A percentile compares a stretch with the other conserved stretches of the same genome.
Evolutionary conservation across 2,797 vertebrate species (phyloP).

Genomic region (Oreortyx pictus): DNA sequence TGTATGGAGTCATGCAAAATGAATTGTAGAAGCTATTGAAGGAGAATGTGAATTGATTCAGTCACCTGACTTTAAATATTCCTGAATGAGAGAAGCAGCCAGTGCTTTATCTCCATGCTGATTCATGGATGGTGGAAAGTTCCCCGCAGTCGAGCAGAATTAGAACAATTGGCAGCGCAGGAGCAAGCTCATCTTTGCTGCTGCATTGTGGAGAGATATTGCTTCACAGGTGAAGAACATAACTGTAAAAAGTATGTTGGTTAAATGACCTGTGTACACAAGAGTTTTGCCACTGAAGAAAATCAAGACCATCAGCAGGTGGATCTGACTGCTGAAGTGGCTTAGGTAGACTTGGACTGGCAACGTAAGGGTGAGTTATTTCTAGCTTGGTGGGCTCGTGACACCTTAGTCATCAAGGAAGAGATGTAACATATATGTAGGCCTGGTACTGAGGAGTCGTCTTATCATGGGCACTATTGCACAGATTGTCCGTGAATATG

Average conservation of each 20-base stretch:
- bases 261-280: not conserved
- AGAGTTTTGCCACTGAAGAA: not conserved
- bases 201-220: not conserved
- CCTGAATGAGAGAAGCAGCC: no score
- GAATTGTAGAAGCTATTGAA: no score
- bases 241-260: not conserved
- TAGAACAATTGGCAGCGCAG: not conserved
- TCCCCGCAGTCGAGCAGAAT: not conserved
- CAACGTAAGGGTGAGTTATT: no score
- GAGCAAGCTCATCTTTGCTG: not conserved
- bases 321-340: not conserved
- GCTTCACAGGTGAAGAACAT: not conserved
- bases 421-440: not conserved
- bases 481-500: not conserved
- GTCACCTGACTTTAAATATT: not conserved
- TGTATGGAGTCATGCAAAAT: no score
- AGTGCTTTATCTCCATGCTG: no score
- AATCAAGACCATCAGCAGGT: not conserved
- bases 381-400: not conserved
- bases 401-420: not conserved
- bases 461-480: not conserved
- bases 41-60: not conserved
- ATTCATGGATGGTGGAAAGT: no score
- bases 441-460: not conserved
- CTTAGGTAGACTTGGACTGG: no score